Evolutionary conservation across 2,888 invertebrate genomes (phyloP), one percentile per base, ranked within the genome.

Genomic region (Heliconius hortense): DNA sequence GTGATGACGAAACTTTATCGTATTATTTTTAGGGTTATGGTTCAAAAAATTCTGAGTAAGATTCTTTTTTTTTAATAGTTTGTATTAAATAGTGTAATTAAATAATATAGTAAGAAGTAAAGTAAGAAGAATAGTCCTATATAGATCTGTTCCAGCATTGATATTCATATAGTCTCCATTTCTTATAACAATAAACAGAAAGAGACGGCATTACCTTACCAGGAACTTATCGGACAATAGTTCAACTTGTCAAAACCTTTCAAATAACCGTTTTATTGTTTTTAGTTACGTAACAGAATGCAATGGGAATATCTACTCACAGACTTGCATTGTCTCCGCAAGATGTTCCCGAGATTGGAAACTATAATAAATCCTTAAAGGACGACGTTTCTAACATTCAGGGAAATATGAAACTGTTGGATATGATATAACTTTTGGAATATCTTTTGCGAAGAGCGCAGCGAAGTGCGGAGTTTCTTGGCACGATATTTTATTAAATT

Each of bases 401-500:
- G 63, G 60, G 60, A 72, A 72, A 70, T 72, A 76, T 78, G 43
- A 76, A 76, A 68, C 59, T 64, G 53, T 74, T 72, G 21, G 26
- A 71, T n/a, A n/a, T 48, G 43, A 76, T 76, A 73, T 73, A 39
- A 77, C 63, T 75, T 71, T 64, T 43, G 21, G 28, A 71, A 35
- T 59, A 66, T 70, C 64, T 66, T 71, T 67, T 60, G 43, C n/a
- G 8, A 67, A 60, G 5, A n/a, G 39, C 15, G 63, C 21, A 59
- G 39, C 63, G 63, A 64, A 64, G 62, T 39, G 64, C 53, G 21
- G 35, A 53, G 26, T 43, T 24, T 63, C 69, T 64, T 90, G 91
- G 90, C 90, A 91, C 90, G 87, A 87, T 85, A 88, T 89, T 62
- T 69, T 56, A 69, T 69, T 69, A 43, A 64, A 66, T 39, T 24